Conservation (phyloP, 1,140 invertebrate species). For the Acyrthosiphon pisum region DNA sequence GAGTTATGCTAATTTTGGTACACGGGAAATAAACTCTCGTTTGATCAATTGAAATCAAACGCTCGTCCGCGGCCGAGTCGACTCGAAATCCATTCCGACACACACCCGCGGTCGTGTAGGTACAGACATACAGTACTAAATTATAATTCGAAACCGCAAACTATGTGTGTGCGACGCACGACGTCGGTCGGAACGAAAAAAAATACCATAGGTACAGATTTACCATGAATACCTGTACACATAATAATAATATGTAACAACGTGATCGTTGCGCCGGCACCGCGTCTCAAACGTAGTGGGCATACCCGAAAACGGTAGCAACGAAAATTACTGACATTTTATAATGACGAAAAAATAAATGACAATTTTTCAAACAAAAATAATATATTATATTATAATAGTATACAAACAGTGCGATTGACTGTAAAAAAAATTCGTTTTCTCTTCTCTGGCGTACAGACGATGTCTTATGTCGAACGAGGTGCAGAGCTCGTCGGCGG, state of each 20-base stretch:
- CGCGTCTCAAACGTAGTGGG: too few relatives aligned
- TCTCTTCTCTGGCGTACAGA: neutral
- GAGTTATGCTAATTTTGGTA: neutral
- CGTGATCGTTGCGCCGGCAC: neutral
- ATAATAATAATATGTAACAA: neutral
- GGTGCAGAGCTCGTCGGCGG: neutral
- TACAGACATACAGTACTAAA: neutral
- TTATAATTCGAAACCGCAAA: too few relatives aligned
- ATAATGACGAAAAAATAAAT: neutral
- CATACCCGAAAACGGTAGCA: neutral
- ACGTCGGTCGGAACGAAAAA: too few relatives aligned
- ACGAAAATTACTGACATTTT: neutral
- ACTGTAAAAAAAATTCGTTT: neutral
- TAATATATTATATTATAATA: too few relatives aligned
- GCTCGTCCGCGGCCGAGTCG: neutral
- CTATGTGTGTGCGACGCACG: too few relatives aligned
- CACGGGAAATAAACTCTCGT: neutral
- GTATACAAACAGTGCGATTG: neutral
- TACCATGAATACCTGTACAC: neutral
- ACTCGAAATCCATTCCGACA: neutral
- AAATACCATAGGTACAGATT: too few relatives aligned
- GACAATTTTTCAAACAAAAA: neutral
- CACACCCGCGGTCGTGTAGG: neutral
- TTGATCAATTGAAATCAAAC: constrained; percentile 8
- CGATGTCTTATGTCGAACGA: neutral